These are phyloP conservation scores for Pandion haliaetus DNA, from an alignment of 2,113 vertebrate species.

Conservation along the genomic window DNA sequence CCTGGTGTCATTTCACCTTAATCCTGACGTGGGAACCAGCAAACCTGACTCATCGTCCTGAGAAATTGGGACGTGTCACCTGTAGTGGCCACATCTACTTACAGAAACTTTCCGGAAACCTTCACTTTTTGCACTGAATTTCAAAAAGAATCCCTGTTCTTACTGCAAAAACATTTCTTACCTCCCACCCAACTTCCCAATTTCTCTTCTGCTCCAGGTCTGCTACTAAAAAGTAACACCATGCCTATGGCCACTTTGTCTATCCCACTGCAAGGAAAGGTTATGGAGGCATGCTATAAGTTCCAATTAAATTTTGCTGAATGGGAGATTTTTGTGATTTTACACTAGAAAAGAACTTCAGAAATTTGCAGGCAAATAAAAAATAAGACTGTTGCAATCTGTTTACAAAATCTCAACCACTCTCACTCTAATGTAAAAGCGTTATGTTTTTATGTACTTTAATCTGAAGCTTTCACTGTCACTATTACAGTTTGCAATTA, in stretches of 20 bases:
- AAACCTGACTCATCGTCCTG: no score
- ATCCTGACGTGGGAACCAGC: no score
- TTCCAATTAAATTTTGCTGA: neutral
- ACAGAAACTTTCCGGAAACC: neutral
- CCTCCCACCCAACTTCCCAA: neutral
- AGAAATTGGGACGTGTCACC: no score
- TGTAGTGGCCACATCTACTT: neutral
- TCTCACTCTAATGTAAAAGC: constrained; percentile 59
- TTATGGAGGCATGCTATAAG: neutral
- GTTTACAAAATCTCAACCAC: constrained; percentile 43
- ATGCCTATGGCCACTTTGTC: neutral
- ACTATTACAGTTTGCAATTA: constrained; percentile 74
- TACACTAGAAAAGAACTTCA: neutral
- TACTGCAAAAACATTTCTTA: neutral
- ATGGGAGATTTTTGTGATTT: neutral
- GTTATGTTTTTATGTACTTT: constrained; percentile 65
- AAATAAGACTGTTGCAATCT: neutral
- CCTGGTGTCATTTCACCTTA: no score
- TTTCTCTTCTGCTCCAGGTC: neutral
- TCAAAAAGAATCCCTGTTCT: neutral
- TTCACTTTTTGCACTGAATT: neutral
- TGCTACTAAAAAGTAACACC: neutral
- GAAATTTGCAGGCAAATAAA: neutral
- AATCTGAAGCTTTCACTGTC: constrained; percentile 57
- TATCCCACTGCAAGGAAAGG: neutral